Evolutionary conservation across 2,113 vertebrate species (phyloP).

Genomic region (Furnarius figulus): DNA sequence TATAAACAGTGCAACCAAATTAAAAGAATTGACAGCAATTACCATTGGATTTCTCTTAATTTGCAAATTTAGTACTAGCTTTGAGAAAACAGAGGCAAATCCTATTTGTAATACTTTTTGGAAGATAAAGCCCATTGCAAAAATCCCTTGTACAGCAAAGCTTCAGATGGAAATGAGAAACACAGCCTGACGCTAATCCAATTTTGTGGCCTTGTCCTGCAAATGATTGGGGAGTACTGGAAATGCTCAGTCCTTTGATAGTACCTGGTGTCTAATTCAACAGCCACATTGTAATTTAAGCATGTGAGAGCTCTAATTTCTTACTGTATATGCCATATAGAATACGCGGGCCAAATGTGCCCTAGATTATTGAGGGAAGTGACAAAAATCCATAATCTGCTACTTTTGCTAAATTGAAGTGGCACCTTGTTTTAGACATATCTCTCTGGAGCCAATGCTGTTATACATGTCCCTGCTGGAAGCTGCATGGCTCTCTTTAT

Average conservation of each 20-base stretch:
- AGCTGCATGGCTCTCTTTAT: neutral
- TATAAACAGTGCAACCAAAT: neutral
- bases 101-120: neutral
- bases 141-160: neutral
- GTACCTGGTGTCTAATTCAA: neutral
- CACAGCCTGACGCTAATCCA: neutral
- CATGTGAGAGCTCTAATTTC: neutral
- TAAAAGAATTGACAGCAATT: neutral
- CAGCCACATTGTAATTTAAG: neutral
- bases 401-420: neutral
- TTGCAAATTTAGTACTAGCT: neutral
- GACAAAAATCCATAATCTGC: neutral
- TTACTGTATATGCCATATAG: neutral
- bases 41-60: neutral
- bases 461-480: neutral
- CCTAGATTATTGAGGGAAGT: neutral
- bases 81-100: slow-evolving; percentile 17
- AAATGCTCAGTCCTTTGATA: neutral
- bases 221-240: neutral
- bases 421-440: neutral
- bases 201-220: neutral
- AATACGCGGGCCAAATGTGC: neutral
- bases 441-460: neutral
- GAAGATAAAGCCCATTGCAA: neutral
- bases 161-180: neutral